These are phyloP conservation scores for Motacilla tschutschensis DNA, from an alignment of 2,113 vertebrate species.

Conservation along the genomic window DNA sequence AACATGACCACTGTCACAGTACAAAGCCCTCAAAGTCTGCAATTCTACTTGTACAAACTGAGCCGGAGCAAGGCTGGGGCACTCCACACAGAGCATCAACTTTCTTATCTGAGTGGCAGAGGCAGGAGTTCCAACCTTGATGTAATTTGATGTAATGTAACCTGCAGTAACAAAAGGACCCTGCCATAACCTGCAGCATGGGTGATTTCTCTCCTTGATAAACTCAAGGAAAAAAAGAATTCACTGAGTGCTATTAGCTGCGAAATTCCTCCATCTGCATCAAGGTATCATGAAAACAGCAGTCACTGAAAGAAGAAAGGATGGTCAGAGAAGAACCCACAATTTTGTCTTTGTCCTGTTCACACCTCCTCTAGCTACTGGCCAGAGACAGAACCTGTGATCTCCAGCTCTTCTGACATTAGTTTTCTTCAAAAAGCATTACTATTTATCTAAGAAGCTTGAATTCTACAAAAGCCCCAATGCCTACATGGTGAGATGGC, in stretches of 20 bases:
- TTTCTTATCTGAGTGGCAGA: background rate
- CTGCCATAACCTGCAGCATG: background rate
- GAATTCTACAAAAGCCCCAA: background rate
- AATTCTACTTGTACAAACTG: background rate
- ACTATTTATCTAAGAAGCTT: background rate
- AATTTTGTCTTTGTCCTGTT: background rate
- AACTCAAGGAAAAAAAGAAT: background rate
- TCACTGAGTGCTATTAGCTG: background rate
- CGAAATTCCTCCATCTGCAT: background rate
- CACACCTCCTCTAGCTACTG: background rate
- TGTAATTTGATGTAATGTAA: background rate
- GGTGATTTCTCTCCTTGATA: background rate
- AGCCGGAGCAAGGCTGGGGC: background rate
- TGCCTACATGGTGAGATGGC: background rate
- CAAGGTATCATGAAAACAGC: background rate
- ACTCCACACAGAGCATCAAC: background rate
- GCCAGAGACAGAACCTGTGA: background rate
- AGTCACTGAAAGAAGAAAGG: background rate
- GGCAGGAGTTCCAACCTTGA: background rate
- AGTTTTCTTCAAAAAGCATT: background rate
- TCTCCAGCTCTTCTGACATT: background rate
- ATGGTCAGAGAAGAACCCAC: background rate
- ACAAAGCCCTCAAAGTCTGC: background rate
- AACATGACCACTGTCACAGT: background rate
- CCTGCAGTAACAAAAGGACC: background rate